Percentiles rank a stretch among this genome's conserved stretches.
Conservation (phyloP, 2,113 vertebrate genomes). For the Scytalopus superciliaris region DNA sequence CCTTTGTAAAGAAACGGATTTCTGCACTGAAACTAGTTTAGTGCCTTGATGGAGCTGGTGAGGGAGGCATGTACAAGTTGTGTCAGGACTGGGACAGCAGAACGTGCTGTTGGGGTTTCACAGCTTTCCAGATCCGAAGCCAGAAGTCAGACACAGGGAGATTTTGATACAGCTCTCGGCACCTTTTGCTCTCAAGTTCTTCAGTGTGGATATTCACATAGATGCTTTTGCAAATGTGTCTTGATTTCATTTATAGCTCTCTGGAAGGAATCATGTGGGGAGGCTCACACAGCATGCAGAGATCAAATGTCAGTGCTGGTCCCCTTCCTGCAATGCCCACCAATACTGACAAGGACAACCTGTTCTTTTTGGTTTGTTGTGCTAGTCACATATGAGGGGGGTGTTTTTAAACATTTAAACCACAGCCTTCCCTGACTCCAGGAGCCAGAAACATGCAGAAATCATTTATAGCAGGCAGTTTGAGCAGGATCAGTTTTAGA, state of each 20-base stretch:
- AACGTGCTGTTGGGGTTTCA: background rate
- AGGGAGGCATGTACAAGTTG: background rate
- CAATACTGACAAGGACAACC: background rate
- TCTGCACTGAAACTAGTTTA: background rate
- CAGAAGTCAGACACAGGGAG: background rate
- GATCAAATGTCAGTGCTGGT: accelerated
- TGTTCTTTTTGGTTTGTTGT: background rate
- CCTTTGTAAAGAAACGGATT: background rate
- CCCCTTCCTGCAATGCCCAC: background rate
- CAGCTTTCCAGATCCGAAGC: background rate
- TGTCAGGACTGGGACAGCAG: background rate
- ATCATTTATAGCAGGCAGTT: background rate
- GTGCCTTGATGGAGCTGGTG: background rate
- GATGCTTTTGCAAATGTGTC: background rate
- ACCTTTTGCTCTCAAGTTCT: background rate
- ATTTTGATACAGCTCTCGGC: background rate
- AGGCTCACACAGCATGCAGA: background rate
- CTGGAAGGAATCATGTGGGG: background rate
- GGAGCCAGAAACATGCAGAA: background rate
- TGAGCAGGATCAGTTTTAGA: background rate
- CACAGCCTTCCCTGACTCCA: background rate
- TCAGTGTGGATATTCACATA: background rate
- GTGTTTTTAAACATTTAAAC: background rate
- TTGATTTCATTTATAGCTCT: background rate
- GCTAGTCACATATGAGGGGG: background rate